A percentile compares a stretch with the other conserved stretches of the same genome.
These are phyloP conservation scores for Ageneiosus marmoratus DNA, from an alignment of 2,113 vertebrate species.

Conservation along the genomic window DNA sequence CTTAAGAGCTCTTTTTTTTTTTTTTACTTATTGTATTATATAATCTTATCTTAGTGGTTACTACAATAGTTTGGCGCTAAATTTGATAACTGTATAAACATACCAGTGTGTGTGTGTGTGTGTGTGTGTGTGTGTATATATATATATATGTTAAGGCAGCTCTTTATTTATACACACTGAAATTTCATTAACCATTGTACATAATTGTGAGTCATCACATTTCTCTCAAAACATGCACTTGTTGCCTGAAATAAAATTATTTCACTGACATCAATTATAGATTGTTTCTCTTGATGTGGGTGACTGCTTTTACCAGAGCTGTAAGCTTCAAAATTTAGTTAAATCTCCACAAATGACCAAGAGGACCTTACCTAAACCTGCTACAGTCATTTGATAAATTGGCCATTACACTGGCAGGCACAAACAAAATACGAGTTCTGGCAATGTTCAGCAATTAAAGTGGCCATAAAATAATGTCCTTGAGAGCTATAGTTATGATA, in stretches of 20 bases:
- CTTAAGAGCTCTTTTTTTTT: too few species aligned
- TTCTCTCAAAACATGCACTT: neutral
- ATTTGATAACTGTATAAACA: too few species aligned
- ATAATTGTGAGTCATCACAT: neutral
- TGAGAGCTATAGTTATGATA: slow-evolving; percentile 10
- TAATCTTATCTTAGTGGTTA: too few species aligned
- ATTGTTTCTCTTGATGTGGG: neutral
- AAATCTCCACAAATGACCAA: slow-evolving; percentile 18
- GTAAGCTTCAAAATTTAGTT: neutral
- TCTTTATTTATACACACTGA: neutral
- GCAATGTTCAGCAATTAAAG: slow-evolving; percentile 14
- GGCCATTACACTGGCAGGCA: neutral
- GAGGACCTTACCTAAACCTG: neutral
- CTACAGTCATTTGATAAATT: slow-evolving; percentile 5
- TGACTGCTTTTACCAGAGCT: neutral
- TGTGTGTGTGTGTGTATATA: too few species aligned
- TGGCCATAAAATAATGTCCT: slow-evolving; percentile 20
- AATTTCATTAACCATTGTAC: neutral
- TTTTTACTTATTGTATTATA: too few species aligned
- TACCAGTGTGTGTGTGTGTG: too few species aligned
- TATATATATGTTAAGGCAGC: neutral
- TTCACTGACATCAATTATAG: neutral
- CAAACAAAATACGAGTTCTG: neutral
- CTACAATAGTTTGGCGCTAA: neutral
- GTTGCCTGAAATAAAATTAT: neutral